phyloP scores from a whole-genome alignment of 1,140 invertebrate species.

The Eupristina koningsbergeri region DNA sequence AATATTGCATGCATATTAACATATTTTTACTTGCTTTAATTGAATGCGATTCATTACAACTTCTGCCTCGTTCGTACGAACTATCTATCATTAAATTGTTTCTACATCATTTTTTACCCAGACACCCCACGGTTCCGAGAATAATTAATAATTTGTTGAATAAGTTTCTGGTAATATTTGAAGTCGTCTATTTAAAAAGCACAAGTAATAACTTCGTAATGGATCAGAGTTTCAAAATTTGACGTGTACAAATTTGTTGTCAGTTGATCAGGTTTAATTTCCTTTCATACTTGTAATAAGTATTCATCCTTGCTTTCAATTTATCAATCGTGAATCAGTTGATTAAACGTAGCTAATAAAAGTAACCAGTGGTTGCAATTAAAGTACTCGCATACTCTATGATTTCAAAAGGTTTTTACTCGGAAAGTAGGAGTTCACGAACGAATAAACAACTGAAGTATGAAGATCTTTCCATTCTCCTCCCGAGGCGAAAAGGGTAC shows the following conservation, averaged over 20 bases:
- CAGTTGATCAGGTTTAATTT: no score
- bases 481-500: slow-evolving; percentile 10
- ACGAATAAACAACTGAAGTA: background rate
- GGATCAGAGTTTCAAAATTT: no score
- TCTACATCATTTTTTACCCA: background rate
- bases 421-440: background rate
- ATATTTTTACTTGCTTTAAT: background rate
- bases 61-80: background rate
- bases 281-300: no score
- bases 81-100: background rate
- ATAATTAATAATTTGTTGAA: background rate
- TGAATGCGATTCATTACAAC: background rate
- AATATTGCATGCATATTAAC: background rate
- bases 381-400: background rate
- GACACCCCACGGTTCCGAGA: background rate
- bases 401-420: background rate
- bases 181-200: no score
- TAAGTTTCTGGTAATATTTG: background rate
- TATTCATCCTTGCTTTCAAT: no score
- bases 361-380: background rate
- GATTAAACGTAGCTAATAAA: background rate
- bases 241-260: no score
- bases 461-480: slow-evolving; percentile 11
- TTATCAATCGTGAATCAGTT: no score
- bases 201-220: no score